phyloP scores from a whole-genome alignment of 1,140 invertebrate species.

The Grapholita molesta region DNA sequence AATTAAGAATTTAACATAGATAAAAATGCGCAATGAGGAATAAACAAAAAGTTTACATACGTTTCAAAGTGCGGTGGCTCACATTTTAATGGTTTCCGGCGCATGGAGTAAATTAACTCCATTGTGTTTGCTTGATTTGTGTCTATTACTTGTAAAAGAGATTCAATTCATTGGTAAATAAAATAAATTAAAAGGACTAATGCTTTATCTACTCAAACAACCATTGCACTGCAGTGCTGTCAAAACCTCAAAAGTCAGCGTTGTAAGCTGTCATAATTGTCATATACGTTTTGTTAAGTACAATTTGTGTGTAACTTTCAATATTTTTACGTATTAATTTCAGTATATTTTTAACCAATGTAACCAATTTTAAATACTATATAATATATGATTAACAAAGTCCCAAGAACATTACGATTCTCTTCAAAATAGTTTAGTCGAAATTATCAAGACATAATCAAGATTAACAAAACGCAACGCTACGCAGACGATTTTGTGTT shows the following conservation, averaged over 20 bases:
- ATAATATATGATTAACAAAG: too few relatives aligned
- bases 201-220: background rate
- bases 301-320: background rate
- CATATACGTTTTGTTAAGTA: background rate
- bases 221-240: background rate
- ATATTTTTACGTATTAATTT: background rate
- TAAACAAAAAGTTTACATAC: conserved; percentile 42
- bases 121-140: conserved; percentile 43
- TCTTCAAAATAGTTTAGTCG: background rate
- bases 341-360: too few relatives aligned
- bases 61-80: conserved; percentile 76
- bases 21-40: conserved; percentile 4
- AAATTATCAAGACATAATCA: background rate
- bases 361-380: too few relatives aligned
- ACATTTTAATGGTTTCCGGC: conserved; percentile 75
- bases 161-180: background rate
- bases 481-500: background rate
- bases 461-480: background rate
- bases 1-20: too few relatives aligned
- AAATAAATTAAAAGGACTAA: background rate
- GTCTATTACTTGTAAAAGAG: background rate
- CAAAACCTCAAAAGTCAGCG: background rate
- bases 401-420: background rate
- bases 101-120: conserved; percentile 80
- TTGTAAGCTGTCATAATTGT: background rate